Evolutionary conservation across 1,140 invertebrate species (phyloP).

Genomic region (Thaumatotibia leucotreta): DNA sequence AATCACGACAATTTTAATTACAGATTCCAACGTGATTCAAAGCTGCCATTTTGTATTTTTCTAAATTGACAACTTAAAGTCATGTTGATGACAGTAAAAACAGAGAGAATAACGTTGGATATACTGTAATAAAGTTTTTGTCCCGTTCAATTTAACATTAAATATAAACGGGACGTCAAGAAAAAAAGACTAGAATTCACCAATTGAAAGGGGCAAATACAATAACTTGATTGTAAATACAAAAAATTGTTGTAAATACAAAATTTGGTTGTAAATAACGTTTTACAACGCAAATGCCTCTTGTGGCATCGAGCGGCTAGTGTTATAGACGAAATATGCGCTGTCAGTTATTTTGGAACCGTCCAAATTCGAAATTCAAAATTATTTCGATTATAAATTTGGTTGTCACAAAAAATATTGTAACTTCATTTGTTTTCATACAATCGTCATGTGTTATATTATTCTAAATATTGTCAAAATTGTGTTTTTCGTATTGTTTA

Average conservation of each 20-base stretch:
- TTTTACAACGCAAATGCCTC: conserved; percentile 60
- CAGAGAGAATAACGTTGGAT: conserved; percentile 28
- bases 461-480: conserved; percentile 12
- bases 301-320: conserved; percentile 61
- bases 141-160: neutral
- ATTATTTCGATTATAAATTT: neutral
- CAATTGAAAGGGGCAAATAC: conserved; percentile 43
- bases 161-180: neutral
- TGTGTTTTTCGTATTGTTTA: conserved; percentile 9
- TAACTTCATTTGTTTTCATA: neutral
- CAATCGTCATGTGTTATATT: neutral
- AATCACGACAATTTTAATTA: conserved; percentile 8
- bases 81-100: conserved; percentile 30
- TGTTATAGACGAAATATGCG: conserved; percentile 54
- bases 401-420: neutral
- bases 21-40: neutral
- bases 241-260: conserved; percentile 1
- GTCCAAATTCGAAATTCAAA: conserved; percentile 1
- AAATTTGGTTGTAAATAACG: neutral
- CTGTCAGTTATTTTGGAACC: conserved; percentile 37
- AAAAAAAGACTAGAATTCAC: conserved; percentile 67
- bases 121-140: neutral
- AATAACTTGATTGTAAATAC: conserved; percentile 6
- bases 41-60: conserved; percentile 15
- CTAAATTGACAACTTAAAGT: conserved; percentile 29